Percentiles rank a stretch among this genome's conserved stretches.
Evolutionary conservation across 1,140 invertebrate species (phyloP).

Genomic region (Sweltsa coloradensis): DNA sequence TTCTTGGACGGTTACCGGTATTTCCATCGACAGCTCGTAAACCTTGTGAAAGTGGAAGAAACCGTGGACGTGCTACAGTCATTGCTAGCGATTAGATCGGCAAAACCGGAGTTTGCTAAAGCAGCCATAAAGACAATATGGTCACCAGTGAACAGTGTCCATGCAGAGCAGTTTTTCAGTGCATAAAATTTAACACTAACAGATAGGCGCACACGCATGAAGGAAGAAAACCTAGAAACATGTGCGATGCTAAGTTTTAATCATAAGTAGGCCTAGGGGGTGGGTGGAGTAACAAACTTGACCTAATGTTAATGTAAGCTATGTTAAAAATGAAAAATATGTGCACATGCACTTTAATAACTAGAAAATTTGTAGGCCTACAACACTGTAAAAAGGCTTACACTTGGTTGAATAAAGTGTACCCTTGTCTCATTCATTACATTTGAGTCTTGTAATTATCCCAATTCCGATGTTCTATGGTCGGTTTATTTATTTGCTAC

Average conservation of each 20-base stretch:
- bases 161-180: constrained; percentile 3
- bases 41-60: not conserved
- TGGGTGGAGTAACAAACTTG: no score
- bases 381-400: no score
- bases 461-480: no score
- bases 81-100: not conserved
- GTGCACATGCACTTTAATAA: no score
- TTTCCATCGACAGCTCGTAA: constrained; percentile 1
- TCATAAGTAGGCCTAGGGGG: not conserved
- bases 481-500: no score
- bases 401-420: no score
- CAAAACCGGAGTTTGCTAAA: not conserved
- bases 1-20: not conserved
- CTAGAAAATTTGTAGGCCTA: no score
- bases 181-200: not conserved
- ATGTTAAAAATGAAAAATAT: no score
- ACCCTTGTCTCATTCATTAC: no score
- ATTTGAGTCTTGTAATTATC: no score
- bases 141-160: constrained; percentile 3
- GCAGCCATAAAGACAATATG: constrained; percentile 1
- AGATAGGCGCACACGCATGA: not conserved
- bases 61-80: not conserved
- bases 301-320: no score
- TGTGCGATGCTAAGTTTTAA: constrained; percentile 1
- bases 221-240: not conserved